phyloP scores from a whole-genome alignment of 2,113 vertebrate species.

The Urocitellus parryii region DNA sequence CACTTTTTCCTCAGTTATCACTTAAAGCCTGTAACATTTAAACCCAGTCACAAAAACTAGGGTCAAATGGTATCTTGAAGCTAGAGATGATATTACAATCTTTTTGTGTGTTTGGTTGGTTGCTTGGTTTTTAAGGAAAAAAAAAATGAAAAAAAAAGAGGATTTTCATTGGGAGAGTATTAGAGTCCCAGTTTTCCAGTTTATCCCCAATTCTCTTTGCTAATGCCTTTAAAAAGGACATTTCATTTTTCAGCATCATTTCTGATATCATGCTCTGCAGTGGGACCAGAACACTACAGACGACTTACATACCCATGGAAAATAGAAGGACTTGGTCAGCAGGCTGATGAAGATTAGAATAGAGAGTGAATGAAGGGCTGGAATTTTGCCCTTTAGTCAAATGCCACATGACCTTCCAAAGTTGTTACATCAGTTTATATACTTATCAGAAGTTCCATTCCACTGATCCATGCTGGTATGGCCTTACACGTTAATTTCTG shows the following conservation, averaged over 20 bases:
- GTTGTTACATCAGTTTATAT: rapidly evolving
- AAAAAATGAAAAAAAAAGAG: not conserved
- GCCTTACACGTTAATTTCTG: not conserved
- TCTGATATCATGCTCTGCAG: not conserved
- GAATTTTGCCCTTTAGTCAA: not conserved
- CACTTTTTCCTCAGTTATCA: not conserved
- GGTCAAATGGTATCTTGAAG: not conserved
- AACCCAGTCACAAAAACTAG: not conserved
- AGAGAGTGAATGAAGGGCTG: not conserved
- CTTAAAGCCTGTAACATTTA: not conserved
- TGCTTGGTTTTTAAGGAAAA: not conserved
- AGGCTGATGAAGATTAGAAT: not conserved
- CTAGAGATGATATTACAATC: not conserved
- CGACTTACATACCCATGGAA: rapidly evolving
- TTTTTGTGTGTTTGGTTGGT: not conserved
- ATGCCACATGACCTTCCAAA: not conserved
- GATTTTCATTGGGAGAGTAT: not conserved
- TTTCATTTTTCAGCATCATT: not conserved
- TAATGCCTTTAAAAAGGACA: not conserved
- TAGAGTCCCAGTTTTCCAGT: not conserved
- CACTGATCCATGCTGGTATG: rapidly evolving
- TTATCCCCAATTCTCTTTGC: not conserved
- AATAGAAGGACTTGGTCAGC: not conserved
- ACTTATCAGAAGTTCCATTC: not conserved
- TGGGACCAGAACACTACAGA: not conserved